phyloP scores from a whole-genome alignment of 2,113 vertebrate genomes.

The Struthidea cinerea region DNA sequence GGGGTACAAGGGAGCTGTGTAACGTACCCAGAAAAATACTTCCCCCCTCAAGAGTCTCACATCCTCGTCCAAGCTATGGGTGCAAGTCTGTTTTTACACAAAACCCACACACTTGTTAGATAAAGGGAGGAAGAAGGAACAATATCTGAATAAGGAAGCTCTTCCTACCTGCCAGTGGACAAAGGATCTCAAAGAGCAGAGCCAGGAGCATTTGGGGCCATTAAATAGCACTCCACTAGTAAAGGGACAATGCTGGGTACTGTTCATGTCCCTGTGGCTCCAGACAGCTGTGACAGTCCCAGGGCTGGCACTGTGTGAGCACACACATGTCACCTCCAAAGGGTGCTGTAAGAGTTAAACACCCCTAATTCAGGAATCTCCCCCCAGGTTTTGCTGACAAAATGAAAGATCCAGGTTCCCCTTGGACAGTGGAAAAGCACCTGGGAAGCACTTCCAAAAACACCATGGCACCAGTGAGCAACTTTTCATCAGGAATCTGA shows the following conservation, averaged over 20 bases:
- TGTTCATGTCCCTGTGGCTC: neutral
- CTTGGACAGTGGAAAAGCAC: neutral
- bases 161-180: neutral
- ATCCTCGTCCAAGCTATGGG: neutral
- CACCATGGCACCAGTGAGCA: neutral
- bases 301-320: neutral
- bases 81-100: neutral
- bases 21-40: neutral
- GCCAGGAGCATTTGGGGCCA: neutral
- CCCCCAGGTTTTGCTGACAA: neutral
- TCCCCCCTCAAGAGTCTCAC: neutral
- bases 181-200: neutral
- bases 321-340: neutral
- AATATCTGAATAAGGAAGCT: neutral
- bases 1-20: neutral
- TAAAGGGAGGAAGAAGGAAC: neutral
- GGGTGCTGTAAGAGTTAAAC: neutral
- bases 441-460: neutral
- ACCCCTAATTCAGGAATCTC: neutral
- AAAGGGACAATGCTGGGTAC: neutral
- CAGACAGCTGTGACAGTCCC: neutral
- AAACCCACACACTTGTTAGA: rapidly evolving
- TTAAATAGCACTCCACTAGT: neutral
- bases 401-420: neutral
- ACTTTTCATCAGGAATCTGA: neutral